Percentiles rank a stretch among this genome's conserved stretches.
Evolutionary conservation across 2,888 invertebrate genomes (phyloP).

Genomic region (Himalopsyche anomala): DNA sequence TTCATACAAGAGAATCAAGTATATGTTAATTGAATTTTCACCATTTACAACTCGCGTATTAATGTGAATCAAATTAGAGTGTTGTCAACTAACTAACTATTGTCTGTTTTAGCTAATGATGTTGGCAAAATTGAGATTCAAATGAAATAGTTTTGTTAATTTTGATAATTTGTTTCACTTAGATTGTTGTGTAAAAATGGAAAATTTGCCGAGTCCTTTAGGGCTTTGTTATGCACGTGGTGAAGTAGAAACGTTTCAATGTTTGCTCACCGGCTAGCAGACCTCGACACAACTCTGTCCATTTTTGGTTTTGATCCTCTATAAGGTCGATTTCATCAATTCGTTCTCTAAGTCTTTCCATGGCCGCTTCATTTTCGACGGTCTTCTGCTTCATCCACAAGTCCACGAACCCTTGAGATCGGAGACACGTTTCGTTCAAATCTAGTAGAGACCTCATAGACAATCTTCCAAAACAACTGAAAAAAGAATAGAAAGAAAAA

Average conservation of each 20-base stretch:
- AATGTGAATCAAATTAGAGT: no score
- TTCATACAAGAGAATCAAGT: no score
- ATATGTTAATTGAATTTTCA: no score
- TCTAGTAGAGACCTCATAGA: slow-evolving; percentile 94
- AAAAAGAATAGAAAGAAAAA: slow-evolving; percentile 66
- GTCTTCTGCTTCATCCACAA: slow-evolving; percentile 91
- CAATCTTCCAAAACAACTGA: slow-evolving; percentile 85
- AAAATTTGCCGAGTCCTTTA: no score
- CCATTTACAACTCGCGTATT: no score
- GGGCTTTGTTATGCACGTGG: no score
- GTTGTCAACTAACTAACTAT: no score
- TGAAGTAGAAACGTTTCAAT: background rate
- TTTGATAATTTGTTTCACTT: no score
- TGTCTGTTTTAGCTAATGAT: no score
- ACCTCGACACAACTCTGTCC: slow-evolving; percentile 82
- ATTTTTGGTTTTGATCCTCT: slow-evolving; percentile 76
- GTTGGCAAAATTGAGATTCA: no score
- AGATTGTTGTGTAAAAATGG: no score
- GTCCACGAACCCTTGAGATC: slow-evolving; percentile 94
- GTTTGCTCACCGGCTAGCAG: slow-evolving; percentile 78
- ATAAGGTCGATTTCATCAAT: slow-evolving; percentile 84
- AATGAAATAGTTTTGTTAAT: no score
- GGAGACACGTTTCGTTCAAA: slow-evolving; percentile 93
- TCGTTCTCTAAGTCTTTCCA: slow-evolving; percentile 82
- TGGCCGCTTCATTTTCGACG: slow-evolving; percentile 89